Conservation (phyloP, 2,888 invertebrate genomes). For the Petrolisthes manimaculis region DNA sequence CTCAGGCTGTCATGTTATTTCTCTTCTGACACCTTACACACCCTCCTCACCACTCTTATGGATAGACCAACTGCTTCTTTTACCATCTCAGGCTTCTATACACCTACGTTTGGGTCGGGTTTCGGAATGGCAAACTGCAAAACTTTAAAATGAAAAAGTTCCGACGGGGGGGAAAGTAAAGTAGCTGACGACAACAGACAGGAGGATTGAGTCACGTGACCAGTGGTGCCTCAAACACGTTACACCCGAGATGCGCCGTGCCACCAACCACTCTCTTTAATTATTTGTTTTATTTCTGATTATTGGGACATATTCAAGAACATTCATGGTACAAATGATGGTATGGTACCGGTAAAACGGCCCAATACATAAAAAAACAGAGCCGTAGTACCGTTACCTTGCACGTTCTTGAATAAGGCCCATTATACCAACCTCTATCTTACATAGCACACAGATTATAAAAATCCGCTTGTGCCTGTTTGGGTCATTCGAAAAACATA, state of each 20-base stretch:
- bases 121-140: background rate
- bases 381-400: too few species aligned
- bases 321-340: too few species aligned
- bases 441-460: too few species aligned
- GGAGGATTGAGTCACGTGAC: conserved; percentile 47
- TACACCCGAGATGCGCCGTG: background rate
- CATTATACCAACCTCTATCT: too few species aligned
- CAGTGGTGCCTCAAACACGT: background rate
- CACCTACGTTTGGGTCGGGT: background rate
- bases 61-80: background rate
- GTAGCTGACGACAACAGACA: conserved; percentile 58
- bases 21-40: background rate
- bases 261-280: too few species aligned
- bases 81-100: background rate
- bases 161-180: conserved; percentile 39
- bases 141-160: background rate
- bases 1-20: conserved; percentile 4
- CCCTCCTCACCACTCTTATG: background rate
- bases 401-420: too few species aligned
- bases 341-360: too few species aligned
- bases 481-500: too few species aligned
- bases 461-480: too few species aligned
- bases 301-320: too few species aligned
- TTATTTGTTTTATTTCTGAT: too few species aligned
- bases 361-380: too few species aligned